Percentiles rank a stretch among this genome's conserved stretches.
Evolutionary conservation across 2,113 vertebrate species (phyloP).

Genomic region (Daubentonia madagascariensis): DNA sequence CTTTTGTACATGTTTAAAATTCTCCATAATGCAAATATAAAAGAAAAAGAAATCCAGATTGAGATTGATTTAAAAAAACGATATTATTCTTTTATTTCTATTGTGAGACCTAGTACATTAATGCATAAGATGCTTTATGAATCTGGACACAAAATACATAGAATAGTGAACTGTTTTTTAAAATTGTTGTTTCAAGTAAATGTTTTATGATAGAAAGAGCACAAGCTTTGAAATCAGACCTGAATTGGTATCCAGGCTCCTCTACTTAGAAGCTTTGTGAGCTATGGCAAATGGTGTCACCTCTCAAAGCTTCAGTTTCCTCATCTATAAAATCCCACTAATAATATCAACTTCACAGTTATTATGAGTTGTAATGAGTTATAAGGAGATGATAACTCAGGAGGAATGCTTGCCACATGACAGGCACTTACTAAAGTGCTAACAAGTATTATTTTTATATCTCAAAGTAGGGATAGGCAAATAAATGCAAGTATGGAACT

Average conservation of each 20-base stretch:
- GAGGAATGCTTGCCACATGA: neutral
- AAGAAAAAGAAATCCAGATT: neutral
- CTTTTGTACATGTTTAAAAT: neutral
- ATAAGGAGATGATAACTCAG: neutral
- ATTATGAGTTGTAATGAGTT: neutral
- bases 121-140: neutral
- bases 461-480: neutral
- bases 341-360: neutral
- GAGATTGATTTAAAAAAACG: neutral
- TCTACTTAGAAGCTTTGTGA: neutral
- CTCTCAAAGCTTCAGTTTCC: neutral
- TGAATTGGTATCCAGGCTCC: neutral
- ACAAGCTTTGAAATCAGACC: neutral
- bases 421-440: neutral
- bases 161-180: neutral
- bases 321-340: neutral
- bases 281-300: neutral
- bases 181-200: neutral
- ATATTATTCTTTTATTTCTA: neutral
- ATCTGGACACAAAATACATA: neutral
- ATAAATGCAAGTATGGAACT: neutral
- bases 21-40: neutral
- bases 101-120: neutral
- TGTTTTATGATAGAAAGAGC: neutral
- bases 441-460: neutral